Percentiles rank a stretch among this genome's conserved stretches.
Conservation (phyloP, 92 coral and sea anemone species). For the Parazoanthus swiftii region DNA sequence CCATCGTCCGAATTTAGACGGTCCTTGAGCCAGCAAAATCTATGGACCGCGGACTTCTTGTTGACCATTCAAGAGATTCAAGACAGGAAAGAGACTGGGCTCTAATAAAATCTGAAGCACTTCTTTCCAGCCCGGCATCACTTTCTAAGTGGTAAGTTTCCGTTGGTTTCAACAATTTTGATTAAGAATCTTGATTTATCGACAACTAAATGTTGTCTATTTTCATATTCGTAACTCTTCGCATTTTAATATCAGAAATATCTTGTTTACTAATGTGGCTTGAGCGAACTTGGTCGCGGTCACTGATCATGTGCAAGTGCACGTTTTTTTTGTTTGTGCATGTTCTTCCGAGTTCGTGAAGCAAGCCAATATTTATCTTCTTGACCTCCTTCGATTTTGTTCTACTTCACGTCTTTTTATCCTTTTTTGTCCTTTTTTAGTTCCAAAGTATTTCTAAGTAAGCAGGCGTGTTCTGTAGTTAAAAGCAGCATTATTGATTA, state of each 20-base stretch:
- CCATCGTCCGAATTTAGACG: not conserved
- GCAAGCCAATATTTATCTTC: too few relatives aligned
- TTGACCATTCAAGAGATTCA: not conserved
- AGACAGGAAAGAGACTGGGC: not conserved
- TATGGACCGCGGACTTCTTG: constrained; percentile 20
- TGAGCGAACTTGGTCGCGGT: not conserved
- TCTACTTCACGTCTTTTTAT: too few relatives aligned
- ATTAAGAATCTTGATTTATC: not conserved
- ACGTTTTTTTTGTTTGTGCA: too few relatives aligned
- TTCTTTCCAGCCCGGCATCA: too few relatives aligned
- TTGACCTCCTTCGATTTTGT: too few relatives aligned
- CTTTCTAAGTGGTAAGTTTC: not conserved
- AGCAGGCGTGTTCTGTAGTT: too few relatives aligned
- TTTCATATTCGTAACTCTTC: too few relatives aligned
- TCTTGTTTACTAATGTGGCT: not conserved
- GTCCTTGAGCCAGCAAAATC: constrained; percentile 9
- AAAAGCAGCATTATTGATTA: too few relatives aligned
- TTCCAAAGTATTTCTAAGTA: too few relatives aligned
- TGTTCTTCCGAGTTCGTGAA: too few relatives aligned
- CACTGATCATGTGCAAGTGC: too few relatives aligned
- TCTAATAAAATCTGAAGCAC: not conserved
- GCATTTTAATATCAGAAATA: not conserved
- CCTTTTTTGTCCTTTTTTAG: too few relatives aligned
- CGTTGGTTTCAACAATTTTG: not conserved
- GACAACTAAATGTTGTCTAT: not conserved